These are phyloP conservation scores for Aphelenchoides fujianensis DNA, from an alignment of 1,140 invertebrate species.

Conservation along the genomic window DNA sequence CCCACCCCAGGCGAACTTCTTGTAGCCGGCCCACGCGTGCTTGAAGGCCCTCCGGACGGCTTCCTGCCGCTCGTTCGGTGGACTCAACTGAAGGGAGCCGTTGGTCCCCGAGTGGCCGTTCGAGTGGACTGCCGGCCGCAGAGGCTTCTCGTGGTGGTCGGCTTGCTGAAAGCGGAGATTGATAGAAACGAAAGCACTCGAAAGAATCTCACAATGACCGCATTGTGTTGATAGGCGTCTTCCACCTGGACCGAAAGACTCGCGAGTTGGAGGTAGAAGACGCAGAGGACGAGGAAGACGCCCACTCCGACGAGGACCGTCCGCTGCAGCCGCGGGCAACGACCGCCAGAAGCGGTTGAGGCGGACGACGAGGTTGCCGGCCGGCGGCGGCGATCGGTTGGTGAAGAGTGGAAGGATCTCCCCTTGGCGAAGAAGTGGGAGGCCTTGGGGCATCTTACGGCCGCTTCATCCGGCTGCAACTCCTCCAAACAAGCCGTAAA, in stretches of 20 bases:
- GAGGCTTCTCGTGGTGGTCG: not conserved
- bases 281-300: conserved; percentile 9
- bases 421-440: conserved; percentile 9
- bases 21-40: conserved; percentile 87
- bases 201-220: not conserved
- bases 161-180: not conserved
- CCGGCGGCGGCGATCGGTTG: not conserved
- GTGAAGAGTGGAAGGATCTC: conserved; percentile 14
- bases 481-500: too few relatives aligned
- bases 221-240: not conserved
- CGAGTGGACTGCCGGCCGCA: conserved; percentile 4
- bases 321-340: conserved; percentile 30
- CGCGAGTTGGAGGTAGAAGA: conserved; percentile 23
- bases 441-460: conserved; percentile 16
- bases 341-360: conserved; percentile 21
- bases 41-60: conserved; percentile 80
- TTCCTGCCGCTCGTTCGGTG: conserved; percentile 74
- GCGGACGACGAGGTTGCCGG: not conserved
- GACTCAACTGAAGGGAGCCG: conserved; percentile 65
- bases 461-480: too few relatives aligned
- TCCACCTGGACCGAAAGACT: conserved; percentile 23
- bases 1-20: conserved; percentile 80
- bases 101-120: not conserved
- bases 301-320: conserved; percentile 24
- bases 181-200: not conserved